phyloP scores from a whole-genome alignment of 2,113 vertebrate species.

The Pitta sordida region DNA sequence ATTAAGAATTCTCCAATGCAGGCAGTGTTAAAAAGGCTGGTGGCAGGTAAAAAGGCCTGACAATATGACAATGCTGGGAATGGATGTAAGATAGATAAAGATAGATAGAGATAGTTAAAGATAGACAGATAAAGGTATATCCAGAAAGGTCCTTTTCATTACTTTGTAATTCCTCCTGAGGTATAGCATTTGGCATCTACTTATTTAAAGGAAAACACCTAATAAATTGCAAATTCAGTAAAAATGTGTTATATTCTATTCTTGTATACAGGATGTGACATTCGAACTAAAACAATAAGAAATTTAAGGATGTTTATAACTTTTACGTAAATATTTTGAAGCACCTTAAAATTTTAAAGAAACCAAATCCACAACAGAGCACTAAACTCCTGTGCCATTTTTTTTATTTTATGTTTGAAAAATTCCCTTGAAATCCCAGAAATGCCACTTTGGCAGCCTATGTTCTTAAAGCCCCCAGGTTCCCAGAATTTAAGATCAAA shows the following conservation, averaged over 20 bases:
- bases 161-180: background rate
- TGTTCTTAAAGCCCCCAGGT: constrained; percentile 31
- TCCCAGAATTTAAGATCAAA: constrained; percentile 49
- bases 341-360: constrained; percentile 10
- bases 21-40: background rate
- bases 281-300: background rate
- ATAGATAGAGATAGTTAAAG: no score
- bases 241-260: background rate
- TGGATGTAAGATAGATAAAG: background rate
- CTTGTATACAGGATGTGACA: background rate
- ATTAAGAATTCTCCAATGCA: background rate
- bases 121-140: background rate
- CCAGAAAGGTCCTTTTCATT: background rate
- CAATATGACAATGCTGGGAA: background rate
- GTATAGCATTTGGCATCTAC: background rate
- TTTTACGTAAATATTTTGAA: background rate
- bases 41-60: background rate
- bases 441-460: background rate
- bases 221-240: background rate
- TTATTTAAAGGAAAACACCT: background rate
- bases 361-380: background rate
- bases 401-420: background rate
- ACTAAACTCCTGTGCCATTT: background rate
- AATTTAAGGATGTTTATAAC: background rate
- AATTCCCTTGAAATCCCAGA: background rate